Conservation (phyloP, 1,140 invertebrate species). For the Drosophila athabasca region DNA sequence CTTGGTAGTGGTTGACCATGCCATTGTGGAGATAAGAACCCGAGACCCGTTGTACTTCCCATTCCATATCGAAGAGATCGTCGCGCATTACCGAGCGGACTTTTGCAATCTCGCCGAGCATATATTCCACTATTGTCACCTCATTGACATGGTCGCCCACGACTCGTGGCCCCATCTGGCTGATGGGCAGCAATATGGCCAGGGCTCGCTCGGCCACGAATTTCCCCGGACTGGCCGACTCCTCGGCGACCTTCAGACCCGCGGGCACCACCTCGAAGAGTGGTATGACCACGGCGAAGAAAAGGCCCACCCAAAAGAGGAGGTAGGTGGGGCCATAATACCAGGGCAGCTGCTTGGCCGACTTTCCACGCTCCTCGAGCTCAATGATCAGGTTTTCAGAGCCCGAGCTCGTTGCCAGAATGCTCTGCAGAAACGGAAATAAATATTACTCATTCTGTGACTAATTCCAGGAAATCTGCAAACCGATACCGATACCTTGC, state of each 20-base stretch:
- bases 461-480: no score
- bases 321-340: conserved; percentile 66
- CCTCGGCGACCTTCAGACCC: conserved; percentile 48
- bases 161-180: conserved; percentile 88
- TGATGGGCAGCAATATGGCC: conserved; percentile 86
- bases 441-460: not conserved
- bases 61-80: conserved; percentile 66
- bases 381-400: conserved; percentile 25
- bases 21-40: conserved; percentile 90
- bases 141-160: conserved; percentile 88
- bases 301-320: conserved; percentile 65
- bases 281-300: conserved; percentile 62
- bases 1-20: conserved; percentile 89
- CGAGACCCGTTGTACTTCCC: conserved; percentile 85
- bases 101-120: conserved; percentile 82
- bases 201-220: conserved; percentile 75
- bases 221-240: conserved; percentile 44
- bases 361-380: conserved; percentile 9
- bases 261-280: conserved; percentile 59
- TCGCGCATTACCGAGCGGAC: conserved; percentile 45
- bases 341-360: conserved; percentile 52
- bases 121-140: conserved; percentile 85
- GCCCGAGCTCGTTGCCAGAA: not conserved
- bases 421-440: not conserved
- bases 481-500: not conserved